Base-by-base conservation (phyloP, 1,140 invertebrate species). In the Amphibalanus amphitrite region DNA sequence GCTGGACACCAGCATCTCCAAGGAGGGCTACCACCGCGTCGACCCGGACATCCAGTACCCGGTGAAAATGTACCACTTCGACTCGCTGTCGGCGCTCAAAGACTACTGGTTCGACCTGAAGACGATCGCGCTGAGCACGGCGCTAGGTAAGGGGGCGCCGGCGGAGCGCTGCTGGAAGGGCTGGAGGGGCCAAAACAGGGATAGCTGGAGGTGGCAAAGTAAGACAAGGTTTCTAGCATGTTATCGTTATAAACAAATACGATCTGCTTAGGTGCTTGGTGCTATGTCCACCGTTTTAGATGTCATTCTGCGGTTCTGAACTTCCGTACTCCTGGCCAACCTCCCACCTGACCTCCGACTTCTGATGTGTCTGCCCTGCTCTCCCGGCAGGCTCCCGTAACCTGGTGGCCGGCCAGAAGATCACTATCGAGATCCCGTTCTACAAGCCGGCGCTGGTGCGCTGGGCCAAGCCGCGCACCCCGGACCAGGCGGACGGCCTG, bases 71-170 rank as follows among this genome's bases (percentile, higher is more conserved):
- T 90, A 86, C 75, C 72, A 78, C 29, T 89, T 92, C 73, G 73
- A 81, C 0, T 80, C 78, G 3, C 76, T 83, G 0, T 76, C 83
- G 15, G 83, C 85, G 73, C 78, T 91, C 0, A 83, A 86, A 17
- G 82, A 84, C n/a, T 91, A 89, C 78, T 92, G 90, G 90, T 83
- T 28, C 70, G 85, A 89, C 68, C 80, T 91, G 78, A 86, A 86
- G 82, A 83, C 83, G 33, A 86, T 86, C 68, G 86, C 86, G 73
- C 82, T 89, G 29, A 84, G 86, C 72, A 90, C 89, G 0, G 84
- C 83, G 64, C 77, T 90, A 20, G 87, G 87, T 29, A 83, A 83
- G 64, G 77, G 79, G 67, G 75, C 69, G 64, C 70, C 71, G 38
- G 6, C 38, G 38, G 38, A n/a, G n/a, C n/a, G n/a, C n/a, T n/a